phyloP scores from a whole-genome alignment of 2,797 vertebrate genomes.

The Schizothorax lantsangensis region DNA sequence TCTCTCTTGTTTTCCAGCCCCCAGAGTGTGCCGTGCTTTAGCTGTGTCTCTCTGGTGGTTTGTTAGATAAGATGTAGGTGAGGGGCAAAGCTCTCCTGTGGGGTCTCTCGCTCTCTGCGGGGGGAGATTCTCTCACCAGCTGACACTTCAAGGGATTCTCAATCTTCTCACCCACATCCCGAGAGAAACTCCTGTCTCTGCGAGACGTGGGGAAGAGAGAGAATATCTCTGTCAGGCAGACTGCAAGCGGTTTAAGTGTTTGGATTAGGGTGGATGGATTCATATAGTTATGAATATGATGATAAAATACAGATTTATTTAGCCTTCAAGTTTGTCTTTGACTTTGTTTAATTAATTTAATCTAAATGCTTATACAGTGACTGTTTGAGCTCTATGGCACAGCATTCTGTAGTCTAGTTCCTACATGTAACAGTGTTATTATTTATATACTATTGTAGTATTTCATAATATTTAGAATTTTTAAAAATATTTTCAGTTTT shows the following conservation, averaged over 20 bases:
- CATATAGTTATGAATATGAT: background rate
- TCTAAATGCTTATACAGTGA: background rate
- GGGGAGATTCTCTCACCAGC: constrained; percentile 32
- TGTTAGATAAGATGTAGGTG: constrained; percentile 48
- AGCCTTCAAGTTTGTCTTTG: background rate
- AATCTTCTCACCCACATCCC: constrained; percentile 38
- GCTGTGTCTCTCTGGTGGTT: constrained; percentile 31
- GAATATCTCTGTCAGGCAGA: constrained; percentile 4
- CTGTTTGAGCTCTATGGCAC: background rate
- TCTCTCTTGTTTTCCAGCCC: constrained; percentile 5
- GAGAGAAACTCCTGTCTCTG: constrained; percentile 31
- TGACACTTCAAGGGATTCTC: constrained; percentile 41
- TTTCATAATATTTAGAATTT: background rate
- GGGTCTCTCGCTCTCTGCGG: constrained; percentile 16
- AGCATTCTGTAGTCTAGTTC: background rate
- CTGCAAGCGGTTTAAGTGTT: constrained; percentile 2
- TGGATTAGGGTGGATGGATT: constrained; percentile 10
- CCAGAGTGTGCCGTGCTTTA: constrained; percentile 7
- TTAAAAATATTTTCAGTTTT: no score
- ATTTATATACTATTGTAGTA: background rate
- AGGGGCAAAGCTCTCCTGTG: constrained; percentile 16
- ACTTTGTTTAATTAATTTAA: background rate
- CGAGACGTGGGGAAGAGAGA: constrained; percentile 13
- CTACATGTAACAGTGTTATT: background rate
- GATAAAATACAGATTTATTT: background rate